phyloP scores from a whole-genome alignment of 64 coral and sea anemone species.

The Montipora sp. region DNA sequence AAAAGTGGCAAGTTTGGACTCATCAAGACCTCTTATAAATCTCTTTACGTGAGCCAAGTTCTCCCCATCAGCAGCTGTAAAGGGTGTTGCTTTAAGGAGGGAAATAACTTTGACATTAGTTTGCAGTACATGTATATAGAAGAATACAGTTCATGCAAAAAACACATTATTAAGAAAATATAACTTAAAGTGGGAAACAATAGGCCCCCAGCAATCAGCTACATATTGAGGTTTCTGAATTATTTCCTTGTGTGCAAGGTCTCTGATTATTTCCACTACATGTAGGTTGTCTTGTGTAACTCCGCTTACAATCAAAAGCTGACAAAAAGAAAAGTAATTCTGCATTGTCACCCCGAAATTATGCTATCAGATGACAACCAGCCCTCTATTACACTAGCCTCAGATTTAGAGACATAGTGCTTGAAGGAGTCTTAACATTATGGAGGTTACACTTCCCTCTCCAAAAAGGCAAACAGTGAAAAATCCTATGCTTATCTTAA shows the following conservation, averaged over 20 bases:
- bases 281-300: too few relatives aligned
- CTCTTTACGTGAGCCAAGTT: constrained; percentile 38
- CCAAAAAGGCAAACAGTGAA: constrained; percentile 31
- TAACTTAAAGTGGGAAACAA: too few relatives aligned
- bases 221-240: too few relatives aligned
- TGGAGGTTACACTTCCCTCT: background rate
- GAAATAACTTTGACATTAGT: constrained; percentile 24
- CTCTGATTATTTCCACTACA: too few relatives aligned
- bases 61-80: constrained; percentile 6
- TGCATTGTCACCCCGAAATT: background rate
- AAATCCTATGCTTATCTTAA: constrained; percentile 1
- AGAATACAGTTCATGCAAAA: too few relatives aligned
- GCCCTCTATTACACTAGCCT: background rate
- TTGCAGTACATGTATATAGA: too few relatives aligned
- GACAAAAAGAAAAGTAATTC: constrained; percentile 12
- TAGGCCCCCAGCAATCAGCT: too few relatives aligned
- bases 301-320: constrained; percentile 19
- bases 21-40: constrained; percentile 59
- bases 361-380: background rate
- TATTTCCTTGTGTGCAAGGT: too few relatives aligned
- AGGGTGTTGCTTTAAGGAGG: background rate
- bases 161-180: too few relatives aligned
- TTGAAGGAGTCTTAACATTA: constrained; percentile 49
- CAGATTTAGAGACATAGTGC: background rate
- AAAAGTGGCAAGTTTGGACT: constrained; percentile 50